phyloP scores from a whole-genome alignment of 2,888 invertebrate genomes.

The Scelioninae gen. 2 region DNA sequence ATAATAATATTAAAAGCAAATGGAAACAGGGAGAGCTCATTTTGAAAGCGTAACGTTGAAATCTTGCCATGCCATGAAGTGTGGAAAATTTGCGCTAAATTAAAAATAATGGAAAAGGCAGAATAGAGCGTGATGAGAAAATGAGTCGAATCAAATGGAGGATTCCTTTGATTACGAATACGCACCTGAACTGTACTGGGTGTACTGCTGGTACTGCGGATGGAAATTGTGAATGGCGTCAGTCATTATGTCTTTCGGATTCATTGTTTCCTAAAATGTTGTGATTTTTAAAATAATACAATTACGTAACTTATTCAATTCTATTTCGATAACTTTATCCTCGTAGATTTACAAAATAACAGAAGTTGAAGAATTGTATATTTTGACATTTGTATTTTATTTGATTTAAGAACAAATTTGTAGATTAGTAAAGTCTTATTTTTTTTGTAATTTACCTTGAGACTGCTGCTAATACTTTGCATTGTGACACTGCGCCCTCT shows the following conservation, averaged over 20 bases:
- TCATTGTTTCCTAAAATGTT: slow-evolving; percentile 90
- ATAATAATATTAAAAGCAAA: slow-evolving; percentile 12
- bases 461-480: slow-evolving; percentile 99
- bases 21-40: slow-evolving; percentile 35
- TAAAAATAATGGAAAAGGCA: not conserved
- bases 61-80: slow-evolving; percentile 34
- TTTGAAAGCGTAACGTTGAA: slow-evolving; percentile 48
- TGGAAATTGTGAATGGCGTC: slow-evolving; percentile 99
- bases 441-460: slow-evolving; percentile 89
- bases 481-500: slow-evolving; percentile 96
- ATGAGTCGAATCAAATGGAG: slow-evolving; percentile 2
- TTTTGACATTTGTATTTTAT: too few relatives aligned
- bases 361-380: too few relatives aligned
- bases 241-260: slow-evolving; percentile 99
- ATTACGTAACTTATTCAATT: too few relatives aligned
- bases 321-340: too few relatives aligned
- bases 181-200: slow-evolving; percentile 96
- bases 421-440: too few relatives aligned
- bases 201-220: slow-evolving; percentile 99
- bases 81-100: slow-evolving; percentile 19
- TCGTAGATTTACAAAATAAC: too few relatives aligned
- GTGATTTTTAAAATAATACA: too few relatives aligned
- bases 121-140: slow-evolving; percentile 20
- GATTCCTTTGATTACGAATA: slow-evolving; percentile 60
- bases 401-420: too few relatives aligned